Evolutionary conservation across 2,113 vertebrate species (phyloP), one percentile per base, ranked within the genome.

Genomic region (Syrmaticus mikado): DNA sequence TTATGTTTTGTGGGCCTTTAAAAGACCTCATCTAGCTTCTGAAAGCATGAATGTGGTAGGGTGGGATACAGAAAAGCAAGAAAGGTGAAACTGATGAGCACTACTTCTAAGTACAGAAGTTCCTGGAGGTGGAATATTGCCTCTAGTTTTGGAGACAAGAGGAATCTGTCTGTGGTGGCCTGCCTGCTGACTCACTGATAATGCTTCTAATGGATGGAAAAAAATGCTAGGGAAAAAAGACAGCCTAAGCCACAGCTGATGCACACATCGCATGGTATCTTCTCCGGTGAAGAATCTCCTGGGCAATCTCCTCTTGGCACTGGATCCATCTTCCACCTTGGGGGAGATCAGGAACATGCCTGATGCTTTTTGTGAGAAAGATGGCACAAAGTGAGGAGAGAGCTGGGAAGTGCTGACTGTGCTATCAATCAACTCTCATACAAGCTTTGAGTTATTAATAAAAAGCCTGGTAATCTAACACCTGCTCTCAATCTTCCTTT

Each of bases 401-500:
- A 64, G 52, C 71, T 79, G 82, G 61, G 57, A 88, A 96, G 72
- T 92, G 91, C 93, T 95, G 86, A 94, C 80, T 67, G 53, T 36
- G 67, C 84, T 93, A 97, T 96, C 95, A 96, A 89, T 96, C 93
- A 95, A 34, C n/a, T 45, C 85, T 93, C 68, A 34, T 87, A 80
- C 48, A 89, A 82, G 89, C 84, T 67, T 90, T 81, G 78, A 94
- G 77, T 96, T 97, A 95, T 94, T 95, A 97, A 96, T 95, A 96
- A 97, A 95, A 91, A 96, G 58, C 30, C 74, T 57, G 43, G 62
- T 91, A 90, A 94, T 95, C 89, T 85, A 96, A 77, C 75, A 92
- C 82, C 93, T 90, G 90, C 87, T 97, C 58, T 92, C 87, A 92
- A 89, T 90, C 91, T 95, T 96, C 80, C 62, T 92, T 95, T 95